A percentile compares a stretch with the other conserved stretches of the same genome.
Conservation (phyloP, 1,140 invertebrate species). For the Heliconius melpomene region DNA sequence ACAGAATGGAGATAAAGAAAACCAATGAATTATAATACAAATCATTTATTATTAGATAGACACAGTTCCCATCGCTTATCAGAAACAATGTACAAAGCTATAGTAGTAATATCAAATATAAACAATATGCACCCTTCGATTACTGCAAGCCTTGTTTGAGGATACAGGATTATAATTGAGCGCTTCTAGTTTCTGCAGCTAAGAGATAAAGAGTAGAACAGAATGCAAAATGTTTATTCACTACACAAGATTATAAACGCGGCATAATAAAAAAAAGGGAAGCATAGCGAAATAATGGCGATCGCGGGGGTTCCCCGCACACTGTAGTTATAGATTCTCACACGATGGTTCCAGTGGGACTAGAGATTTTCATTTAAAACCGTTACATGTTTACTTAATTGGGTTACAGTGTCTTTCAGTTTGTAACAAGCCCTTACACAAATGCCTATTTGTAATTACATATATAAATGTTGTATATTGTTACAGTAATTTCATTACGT, state of each 20-base stretch:
- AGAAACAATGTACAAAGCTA: constrained; percentile 83
- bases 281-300: constrained; percentile 71
- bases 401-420: constrained; percentile 78
- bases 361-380: constrained; percentile 79
- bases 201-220: constrained; percentile 71
- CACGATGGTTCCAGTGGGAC: constrained; percentile 80
- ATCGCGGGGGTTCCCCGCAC: constrained; percentile 42
- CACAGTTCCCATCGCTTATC: constrained; percentile 82
- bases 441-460: constrained; percentile 80
- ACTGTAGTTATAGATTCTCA: constrained; percentile 51
- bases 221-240: constrained; percentile 78
- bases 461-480: constrained; percentile 77
- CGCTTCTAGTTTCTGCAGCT: constrained; percentile 79
- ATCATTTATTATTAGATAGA: constrained; percentile 83
- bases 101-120: constrained; percentile 83
- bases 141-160: constrained; percentile 81
- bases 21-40: constrained; percentile 77
- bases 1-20: constrained; percentile 46
- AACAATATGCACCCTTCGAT: constrained; percentile 82
- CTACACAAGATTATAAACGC: constrained; percentile 77
- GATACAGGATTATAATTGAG: constrained; percentile 79
- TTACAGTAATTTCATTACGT: constrained; percentile 81
- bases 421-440: constrained; percentile 80
- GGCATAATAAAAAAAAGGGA: constrained; percentile 72
- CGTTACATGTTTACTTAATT: constrained; percentile 62